Evolutionary conservation across 2,888 invertebrate species (phyloP).

Genomic region (Calameuta filiformis): DNA sequence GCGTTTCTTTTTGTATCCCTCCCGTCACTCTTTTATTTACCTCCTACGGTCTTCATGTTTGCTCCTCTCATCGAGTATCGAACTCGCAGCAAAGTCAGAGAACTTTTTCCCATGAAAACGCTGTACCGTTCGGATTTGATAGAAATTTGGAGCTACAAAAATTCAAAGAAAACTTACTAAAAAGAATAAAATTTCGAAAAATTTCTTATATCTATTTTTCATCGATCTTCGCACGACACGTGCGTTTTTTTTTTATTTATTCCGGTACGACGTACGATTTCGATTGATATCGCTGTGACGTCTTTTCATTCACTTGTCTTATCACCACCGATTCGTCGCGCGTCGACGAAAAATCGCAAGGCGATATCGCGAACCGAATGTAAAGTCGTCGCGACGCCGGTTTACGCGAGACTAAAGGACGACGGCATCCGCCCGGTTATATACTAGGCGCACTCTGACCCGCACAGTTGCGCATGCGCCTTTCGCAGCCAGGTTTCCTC

Average conservation of each 20-base stretch:
- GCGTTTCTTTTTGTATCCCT: background rate
- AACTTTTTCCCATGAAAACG: fast-evolving
- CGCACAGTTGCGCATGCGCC: conserved; percentile 63
- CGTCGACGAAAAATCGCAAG: background rate
- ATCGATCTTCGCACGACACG: background rate
- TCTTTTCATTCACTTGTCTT: background rate
- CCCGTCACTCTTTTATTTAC: background rate
- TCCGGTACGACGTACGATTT: background rate
- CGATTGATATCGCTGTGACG: background rate
- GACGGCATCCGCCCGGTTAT: conserved; percentile 64
- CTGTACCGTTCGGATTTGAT: background rate
- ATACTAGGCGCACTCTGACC: conserved; percentile 64
- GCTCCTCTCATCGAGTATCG: background rate
- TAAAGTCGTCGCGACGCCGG: conserved; percentile 45
- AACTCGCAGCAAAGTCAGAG: background rate
- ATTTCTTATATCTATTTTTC: background rate
- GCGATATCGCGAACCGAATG: background rate
- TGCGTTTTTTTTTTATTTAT: background rate
- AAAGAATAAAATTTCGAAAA: background rate
- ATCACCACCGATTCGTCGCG: background rate
- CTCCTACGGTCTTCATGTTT: background rate
- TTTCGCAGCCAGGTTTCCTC: conserved; percentile 33
- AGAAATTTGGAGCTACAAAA: background rate
- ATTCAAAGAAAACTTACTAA: no score
- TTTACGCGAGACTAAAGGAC: conserved; percentile 61